Evolutionary conservation across 1,140 invertebrate species (phyloP).

Genomic region (Ceratosolen solmsi): DNA sequence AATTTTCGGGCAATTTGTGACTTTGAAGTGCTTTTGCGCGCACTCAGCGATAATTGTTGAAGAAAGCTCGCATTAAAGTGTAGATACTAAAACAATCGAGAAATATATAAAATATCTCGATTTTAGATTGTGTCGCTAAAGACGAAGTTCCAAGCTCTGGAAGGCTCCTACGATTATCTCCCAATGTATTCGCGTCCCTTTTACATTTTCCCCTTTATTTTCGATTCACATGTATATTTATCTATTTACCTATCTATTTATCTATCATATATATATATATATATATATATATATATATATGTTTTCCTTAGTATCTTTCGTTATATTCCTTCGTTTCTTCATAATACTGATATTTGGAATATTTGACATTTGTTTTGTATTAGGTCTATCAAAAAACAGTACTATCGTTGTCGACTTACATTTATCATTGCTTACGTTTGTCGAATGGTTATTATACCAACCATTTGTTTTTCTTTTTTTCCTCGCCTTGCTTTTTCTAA

Average conservation of each 20-base stretch:
- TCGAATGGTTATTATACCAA: not conserved
- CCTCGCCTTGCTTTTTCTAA: not conserved
- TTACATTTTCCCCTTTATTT: not conserved
- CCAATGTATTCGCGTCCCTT: not conserved
- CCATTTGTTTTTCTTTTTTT: not conserved
- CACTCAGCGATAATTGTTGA: not conserved
- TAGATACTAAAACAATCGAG: not conserved
- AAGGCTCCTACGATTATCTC: slow-evolving; percentile 15
- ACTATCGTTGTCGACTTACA: too few relatives aligned
- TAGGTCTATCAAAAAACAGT: too few relatives aligned
- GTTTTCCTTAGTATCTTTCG: too few relatives aligned
- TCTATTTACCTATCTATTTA: too few relatives aligned
- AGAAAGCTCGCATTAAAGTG: not conserved
- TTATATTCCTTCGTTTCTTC: too few relatives aligned
- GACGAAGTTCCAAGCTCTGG: not conserved
- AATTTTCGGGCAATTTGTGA: slow-evolving; percentile 6
- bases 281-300: too few relatives aligned
- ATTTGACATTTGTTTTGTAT: too few relatives aligned
- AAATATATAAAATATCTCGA: not conserved
- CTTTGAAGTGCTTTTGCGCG: not conserved
- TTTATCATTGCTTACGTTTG: not conserved
- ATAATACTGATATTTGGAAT: too few relatives aligned
- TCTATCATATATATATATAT: too few relatives aligned
- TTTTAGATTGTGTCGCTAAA: slow-evolving; percentile 9
- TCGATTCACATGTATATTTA: too few relatives aligned